These are phyloP conservation scores for Myotis davidii DNA, from an alignment of 2,113 vertebrate genomes.

Conservation along the genomic window DNA sequence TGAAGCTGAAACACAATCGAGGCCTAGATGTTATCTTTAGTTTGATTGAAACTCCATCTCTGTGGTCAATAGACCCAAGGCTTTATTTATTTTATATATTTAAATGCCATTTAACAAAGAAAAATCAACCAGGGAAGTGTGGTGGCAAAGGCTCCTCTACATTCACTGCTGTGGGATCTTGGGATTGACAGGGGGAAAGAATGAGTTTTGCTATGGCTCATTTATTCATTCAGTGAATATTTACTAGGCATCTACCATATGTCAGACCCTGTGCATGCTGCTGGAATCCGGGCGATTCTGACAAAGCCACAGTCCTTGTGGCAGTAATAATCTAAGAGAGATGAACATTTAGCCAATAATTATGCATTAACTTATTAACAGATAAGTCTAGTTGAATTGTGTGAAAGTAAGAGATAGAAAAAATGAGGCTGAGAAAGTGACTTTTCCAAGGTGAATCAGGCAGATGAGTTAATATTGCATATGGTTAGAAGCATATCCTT, in stretches of 20 bases:
- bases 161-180: not conserved
- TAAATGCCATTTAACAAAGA: too few relatives aligned
- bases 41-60: not conserved
- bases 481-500: not conserved
- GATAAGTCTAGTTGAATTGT: constrained; percentile 1
- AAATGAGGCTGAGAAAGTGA: not conserved
- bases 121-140: too few relatives aligned
- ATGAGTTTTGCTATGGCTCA: not conserved
- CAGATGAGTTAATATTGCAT: not conserved
- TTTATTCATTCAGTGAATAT: not conserved
- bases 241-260: not conserved
- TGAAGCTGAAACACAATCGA: not conserved
- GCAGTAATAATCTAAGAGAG: not conserved
- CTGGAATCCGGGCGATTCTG: not conserved
- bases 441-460: not conserved
- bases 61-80: not conserved
- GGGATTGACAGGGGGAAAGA: not conserved
- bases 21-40: not conserved
- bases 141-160: not conserved
- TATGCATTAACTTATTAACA: constrained; percentile 31
- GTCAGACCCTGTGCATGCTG: not conserved
- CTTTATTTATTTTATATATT: too few relatives aligned
- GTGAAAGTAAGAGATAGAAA: not conserved
- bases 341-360: not conserved
- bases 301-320: not conserved